phyloP scores from a whole-genome alignment of 1,140 invertebrate species.

The Reticulitermes speratus region DNA sequence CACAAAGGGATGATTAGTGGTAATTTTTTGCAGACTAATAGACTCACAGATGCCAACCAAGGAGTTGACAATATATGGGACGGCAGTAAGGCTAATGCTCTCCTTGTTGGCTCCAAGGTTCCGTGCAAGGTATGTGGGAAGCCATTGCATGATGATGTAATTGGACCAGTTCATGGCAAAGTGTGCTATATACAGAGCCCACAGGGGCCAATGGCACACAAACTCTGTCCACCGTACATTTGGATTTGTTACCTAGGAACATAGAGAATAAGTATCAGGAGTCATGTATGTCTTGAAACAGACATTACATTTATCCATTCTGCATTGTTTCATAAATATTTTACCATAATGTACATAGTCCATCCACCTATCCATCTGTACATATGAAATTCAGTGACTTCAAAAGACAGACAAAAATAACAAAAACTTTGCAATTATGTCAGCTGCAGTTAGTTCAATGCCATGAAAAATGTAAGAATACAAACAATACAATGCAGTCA shows the following conservation, averaged over 20 bases:
- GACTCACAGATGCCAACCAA: slow-evolving; percentile 67
- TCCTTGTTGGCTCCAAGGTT: slow-evolving; percentile 68
- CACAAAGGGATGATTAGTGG: neutral
- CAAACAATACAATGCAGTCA: no score
- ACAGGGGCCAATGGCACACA: slow-evolving; percentile 69
- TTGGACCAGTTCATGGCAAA: slow-evolving; percentile 85
- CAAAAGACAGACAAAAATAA: no score
- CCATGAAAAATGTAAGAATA: no score
- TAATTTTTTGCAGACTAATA: neutral
- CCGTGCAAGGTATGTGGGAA: slow-evolving; percentile 71
- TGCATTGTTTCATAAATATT: no score
- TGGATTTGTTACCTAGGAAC: slow-evolving; percentile 54
- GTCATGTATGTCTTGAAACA: neutral
- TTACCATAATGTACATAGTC: no score
- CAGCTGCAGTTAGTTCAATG: no score
- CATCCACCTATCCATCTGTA: no score
- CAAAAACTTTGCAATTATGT: no score
- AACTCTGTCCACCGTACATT: slow-evolving; percentile 66
- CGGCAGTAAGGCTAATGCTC: slow-evolving; percentile 73
- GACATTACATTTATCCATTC: no score
- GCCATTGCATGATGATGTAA: slow-evolving; percentile 83
- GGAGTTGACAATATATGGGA: slow-evolving; percentile 77
- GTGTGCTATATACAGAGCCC: slow-evolving; percentile 77
- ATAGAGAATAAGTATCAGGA: neutral
- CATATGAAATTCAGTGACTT: no score